phyloP scores from a whole-genome alignment of 2,888 invertebrate genomes.

The Cantharis rustica region DNA sequence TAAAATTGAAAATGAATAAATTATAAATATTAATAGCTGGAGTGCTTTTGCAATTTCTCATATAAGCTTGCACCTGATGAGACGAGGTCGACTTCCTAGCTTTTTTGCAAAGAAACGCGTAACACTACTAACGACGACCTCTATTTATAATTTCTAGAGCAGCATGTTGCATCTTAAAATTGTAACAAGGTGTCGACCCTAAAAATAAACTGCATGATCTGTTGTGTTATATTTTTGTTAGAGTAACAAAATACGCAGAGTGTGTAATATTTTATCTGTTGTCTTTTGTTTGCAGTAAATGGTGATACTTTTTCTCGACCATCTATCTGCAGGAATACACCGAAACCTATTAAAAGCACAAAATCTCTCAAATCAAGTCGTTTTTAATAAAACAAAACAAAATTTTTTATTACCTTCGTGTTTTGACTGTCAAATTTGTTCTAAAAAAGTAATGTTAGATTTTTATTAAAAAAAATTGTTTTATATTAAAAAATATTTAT shows the following conservation, averaged over 20 bases:
- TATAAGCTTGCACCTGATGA: background rate
- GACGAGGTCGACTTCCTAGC: background rate
- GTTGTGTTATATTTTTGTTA: background rate
- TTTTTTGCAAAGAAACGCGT: background rate
- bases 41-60: background rate
- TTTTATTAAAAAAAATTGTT: background rate
- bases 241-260: background rate
- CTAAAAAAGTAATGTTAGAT: background rate
- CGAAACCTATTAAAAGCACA: background rate
- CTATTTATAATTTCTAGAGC: background rate
- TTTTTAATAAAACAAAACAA: background rate
- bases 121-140: background rate
- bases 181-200: background rate
- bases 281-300: slow-evolving; percentile 24
- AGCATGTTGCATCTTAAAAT: background rate
- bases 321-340: slow-evolving; percentile 6
- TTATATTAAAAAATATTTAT: slow-evolving; percentile 25
- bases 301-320: slow-evolving; percentile 6
- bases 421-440: slow-evolving; percentile 15
- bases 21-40: background rate
- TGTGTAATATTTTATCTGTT: background rate
- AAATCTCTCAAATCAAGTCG: background rate
- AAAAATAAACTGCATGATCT: background rate
- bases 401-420: slow-evolving; percentile 15
- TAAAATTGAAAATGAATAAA: background rate